phyloP scores from a whole-genome alignment of 2,797 vertebrate genomes.

The Orientallactaga sibirica region DNA sequence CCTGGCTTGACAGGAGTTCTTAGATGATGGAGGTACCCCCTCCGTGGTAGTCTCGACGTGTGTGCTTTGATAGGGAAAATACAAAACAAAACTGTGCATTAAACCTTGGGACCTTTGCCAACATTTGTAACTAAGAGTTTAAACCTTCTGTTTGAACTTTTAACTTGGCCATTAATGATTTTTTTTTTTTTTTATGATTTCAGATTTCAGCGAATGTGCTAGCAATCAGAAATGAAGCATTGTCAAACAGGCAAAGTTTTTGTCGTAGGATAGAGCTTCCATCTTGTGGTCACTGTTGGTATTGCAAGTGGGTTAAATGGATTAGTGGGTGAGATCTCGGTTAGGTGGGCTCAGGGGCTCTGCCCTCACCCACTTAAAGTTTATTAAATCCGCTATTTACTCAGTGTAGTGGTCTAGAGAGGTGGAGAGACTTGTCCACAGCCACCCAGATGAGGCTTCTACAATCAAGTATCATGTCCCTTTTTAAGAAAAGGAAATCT shows the following conservation, averaged over 20 bases:
- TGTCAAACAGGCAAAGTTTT: background rate
- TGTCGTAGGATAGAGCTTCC: background rate
- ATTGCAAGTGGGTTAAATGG: background rate
- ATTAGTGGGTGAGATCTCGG: no score
- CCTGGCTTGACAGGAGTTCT: background rate
- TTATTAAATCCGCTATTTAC: background rate
- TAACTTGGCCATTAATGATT: background rate
- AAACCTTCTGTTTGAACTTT: background rate
- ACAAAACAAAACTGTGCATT: background rate
- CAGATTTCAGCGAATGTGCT: background rate
- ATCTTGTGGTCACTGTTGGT: background rate
- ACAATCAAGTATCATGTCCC: background rate
- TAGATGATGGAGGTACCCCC: background rate
- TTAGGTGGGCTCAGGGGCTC: background rate
- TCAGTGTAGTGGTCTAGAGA: background rate
- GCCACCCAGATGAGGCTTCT: background rate
- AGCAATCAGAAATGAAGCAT: background rate
- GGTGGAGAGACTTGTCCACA: background rate
- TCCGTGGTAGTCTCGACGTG: background rate
- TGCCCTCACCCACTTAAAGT: background rate
- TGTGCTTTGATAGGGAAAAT: background rate
- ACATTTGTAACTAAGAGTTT: background rate
- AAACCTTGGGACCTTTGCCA: background rate
- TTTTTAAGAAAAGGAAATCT: constrained; percentile 1
- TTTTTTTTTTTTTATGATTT: constrained; percentile 41